These are phyloP conservation scores for Halcyon badia DNA, from an alignment of 2,797 vertebrate genomes.

Conservation along the genomic window DNA sequence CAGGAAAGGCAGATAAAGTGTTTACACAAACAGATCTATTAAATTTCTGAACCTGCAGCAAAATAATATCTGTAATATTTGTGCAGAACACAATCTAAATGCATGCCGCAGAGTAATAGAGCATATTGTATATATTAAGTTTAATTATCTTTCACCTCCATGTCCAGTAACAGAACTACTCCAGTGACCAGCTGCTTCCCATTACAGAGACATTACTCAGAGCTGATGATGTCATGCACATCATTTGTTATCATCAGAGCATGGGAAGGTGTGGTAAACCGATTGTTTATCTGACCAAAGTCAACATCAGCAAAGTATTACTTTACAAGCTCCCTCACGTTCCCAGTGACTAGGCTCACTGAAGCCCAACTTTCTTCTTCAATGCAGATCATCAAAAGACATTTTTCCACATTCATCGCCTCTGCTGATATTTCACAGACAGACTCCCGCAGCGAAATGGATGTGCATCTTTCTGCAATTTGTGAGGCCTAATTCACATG, in stretches of 20 bases:
- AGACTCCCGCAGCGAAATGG: neutral
- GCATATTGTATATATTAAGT: neutral
- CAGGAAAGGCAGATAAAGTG: neutral
- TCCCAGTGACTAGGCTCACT: neutral
- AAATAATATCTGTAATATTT: neutral
- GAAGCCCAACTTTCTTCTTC: neutral
- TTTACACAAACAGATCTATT: neutral
- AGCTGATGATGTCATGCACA: neutral
- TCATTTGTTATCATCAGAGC: neutral
- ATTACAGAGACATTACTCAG: conserved; percentile 31
- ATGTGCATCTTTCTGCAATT: neutral
- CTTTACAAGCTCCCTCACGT: neutral
- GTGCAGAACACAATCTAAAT: neutral
- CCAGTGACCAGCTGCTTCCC: conserved; percentile 33
- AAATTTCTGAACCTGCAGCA: neutral
- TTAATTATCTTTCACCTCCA: conserved; percentile 28
- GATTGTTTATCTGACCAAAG: neutral
- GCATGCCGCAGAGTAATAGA: neutral
- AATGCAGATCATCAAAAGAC: neutral
- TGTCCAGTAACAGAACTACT: neutral
- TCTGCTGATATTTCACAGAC: neutral
- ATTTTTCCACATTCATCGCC: neutral
- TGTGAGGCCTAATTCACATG: neutral
- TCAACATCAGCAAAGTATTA: neutral
- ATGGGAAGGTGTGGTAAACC: neutral